Evolutionary conservation across 2,113 vertebrate genomes (phyloP), one percentile per base, ranked within the genome.

Genomic region (Acrocephalus kingi): DNA sequence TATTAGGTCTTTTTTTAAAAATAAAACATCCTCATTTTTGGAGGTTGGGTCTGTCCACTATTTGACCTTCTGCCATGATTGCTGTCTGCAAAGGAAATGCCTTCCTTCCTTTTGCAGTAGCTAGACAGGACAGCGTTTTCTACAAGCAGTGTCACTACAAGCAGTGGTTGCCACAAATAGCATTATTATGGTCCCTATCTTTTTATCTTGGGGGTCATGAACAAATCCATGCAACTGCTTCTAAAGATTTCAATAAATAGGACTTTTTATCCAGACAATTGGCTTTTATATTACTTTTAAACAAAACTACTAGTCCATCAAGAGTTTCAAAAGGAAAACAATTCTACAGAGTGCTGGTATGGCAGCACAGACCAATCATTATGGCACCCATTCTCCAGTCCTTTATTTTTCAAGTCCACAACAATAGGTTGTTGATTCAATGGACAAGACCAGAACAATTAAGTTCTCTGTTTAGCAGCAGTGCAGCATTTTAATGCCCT

Each of bases 391-490:
- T 99, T 99, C 98, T 98, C 98, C 97, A 98, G 97, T 98, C 98
- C 97, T 98, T 98, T 98, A 98, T 98, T 99, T 99, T 98, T 99
- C 98, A 99, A 99, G 98, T 98, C 98, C 96, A 97, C 98, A 98
- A 99, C 99, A 99, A 99, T 99, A 99, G 98, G 98, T 99, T 99
- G 99, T 99, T 99, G 99, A 99, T 99, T 99, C 98, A 99, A 99
- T 99, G 98, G 98, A 99, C 98, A 99, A 98, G 98, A 98, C 98
- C 98, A 98, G 98, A 98, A 99, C 99, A 99, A 99, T 99, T 99
- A 98, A 98, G 98, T 98, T 98, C 98, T 99, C 98, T 99, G 99
- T 99, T 99, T 99, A 98, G 98, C 98, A 98, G 98, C 98, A 98
- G 98, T 97, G 98, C 98, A 98, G 98, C 97, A 97, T 99, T 99